Evolutionary conservation across 2,113 vertebrate species (phyloP), one percentile per base, ranked within the genome.

Genomic region (Paratilapia polleni): DNA sequence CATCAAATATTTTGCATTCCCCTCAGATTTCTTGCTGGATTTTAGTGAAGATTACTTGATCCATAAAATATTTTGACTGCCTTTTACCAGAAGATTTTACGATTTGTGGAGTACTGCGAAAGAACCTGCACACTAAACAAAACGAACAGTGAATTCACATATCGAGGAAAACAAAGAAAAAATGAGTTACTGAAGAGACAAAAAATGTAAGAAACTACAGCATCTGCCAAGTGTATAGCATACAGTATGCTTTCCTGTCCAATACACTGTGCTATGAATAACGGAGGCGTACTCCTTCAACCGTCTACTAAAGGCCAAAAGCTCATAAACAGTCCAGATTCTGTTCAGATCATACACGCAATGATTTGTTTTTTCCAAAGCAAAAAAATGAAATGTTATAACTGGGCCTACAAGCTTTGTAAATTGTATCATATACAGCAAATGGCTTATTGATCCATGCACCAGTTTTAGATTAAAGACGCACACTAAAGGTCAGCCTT

Each of bases 361-460:
- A 83, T 79, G 34, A 90, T 81, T 89, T 73, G 60, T 78, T 64
- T 88, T 88, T 84, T 80, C 58, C 28, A 24, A 20, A 11, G 5
- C 78, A 64, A 88, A 91, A 89, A 93, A 93, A 94, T 86, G 77
- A 86, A 93, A 94, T 85, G 82, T 84, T 91, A 86, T 88, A 93
- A 93, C 86, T 68, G 56, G 62, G 56, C 80, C 92, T 93, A 90
- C 91, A 91, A 90, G 89, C 88, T 92, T 78, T 26, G 81, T 88
- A 93, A 94, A 94, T 90, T 92, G 91, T 89, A 92, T 94, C 86
- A 90, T 90, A 94, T 78, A 87, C 81, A 86, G 87, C 58, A 92
- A 95, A 95, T 94, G 90, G 88, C 88, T 93, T 94, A 96, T 94
- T 94, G 94, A 95, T 95, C 92, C 86, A 85, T 89, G 87, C 90